Conservation (phyloP, 2,888 invertebrate genomes). For the Drosophila paramelanica region DNA sequence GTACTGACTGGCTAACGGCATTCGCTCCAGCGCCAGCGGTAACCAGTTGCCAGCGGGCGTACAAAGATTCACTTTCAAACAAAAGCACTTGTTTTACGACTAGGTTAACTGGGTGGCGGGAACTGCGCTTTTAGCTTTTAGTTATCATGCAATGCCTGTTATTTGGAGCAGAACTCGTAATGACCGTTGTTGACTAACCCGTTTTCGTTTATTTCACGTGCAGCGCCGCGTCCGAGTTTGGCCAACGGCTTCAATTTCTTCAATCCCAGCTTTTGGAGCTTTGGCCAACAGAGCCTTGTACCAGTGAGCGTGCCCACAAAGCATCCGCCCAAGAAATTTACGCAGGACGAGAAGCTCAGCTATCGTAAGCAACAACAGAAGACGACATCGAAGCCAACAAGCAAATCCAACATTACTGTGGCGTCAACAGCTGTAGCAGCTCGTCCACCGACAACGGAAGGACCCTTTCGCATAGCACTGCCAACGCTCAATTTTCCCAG, state of each 20-base stretch:
- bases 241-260: constrained; percentile 78
- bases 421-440: constrained; percentile 42
- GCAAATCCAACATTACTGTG: constrained; percentile 4
- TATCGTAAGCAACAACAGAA: constrained; percentile 53
- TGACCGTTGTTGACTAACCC: constrained; percentile 62
- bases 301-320: constrained; percentile 55
- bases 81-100: constrained; percentile 52
- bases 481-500: constrained; percentile 73
- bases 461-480: constrained; percentile 81
- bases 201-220: constrained; percentile 11
- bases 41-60: constrained; percentile 11
- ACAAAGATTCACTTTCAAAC: constrained; percentile 39
- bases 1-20: constrained; percentile 9
- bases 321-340: constrained; percentile 67
- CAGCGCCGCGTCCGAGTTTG: constrained; percentile 70
- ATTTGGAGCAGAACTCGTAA: constrained; percentile 75
- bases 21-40: constrained; percentile 46
- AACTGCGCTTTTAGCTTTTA: constrained; percentile 66
- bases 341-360: constrained; percentile 52
- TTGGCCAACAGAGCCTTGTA: constrained; percentile 72
- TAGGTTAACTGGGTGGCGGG: constrained; percentile 49
- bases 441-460: constrained; percentile 59
- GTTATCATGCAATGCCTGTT: constrained; percentile 68
- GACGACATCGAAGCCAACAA: constrained; percentile 45
- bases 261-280: constrained; percentile 75